These are phyloP conservation scores for Pediacus dermestoides DNA, from an alignment of 2,888 invertebrate genomes.

Conservation along the genomic window DNA sequence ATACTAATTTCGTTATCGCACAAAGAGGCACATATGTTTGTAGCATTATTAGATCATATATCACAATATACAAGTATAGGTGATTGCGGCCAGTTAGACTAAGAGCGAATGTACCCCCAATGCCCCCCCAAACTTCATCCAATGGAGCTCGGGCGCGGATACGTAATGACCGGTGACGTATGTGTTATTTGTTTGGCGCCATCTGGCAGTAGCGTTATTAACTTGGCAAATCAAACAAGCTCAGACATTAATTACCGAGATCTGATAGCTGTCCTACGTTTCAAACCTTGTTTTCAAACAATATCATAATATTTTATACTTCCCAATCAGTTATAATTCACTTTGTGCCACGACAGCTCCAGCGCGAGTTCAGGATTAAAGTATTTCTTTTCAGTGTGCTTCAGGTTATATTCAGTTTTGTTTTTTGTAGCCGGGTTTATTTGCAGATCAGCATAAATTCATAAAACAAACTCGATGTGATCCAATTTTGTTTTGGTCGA, in stretches of 20 bases:
- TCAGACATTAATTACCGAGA: slow-evolving; percentile 50
- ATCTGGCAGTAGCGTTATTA: slow-evolving; percentile 53
- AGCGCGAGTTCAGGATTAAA: too few species aligned
- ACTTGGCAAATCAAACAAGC: slow-evolving; percentile 54
- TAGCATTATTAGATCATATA: slow-evolving; percentile 52
- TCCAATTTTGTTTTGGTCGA: too few species aligned
- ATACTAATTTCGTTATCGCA: slow-evolving; percentile 50
- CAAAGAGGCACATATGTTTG: slow-evolving; percentile 49
- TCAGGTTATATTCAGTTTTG: too few species aligned
- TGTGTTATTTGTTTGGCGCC: slow-evolving; percentile 53
- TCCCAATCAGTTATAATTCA: slow-evolving; percentile 8
- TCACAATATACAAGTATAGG: slow-evolving; percentile 49
- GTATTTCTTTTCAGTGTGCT: too few species aligned
- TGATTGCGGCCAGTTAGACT: slow-evolving; percentile 47
- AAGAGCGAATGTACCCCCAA: slow-evolving; percentile 27
- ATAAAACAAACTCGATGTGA: too few species aligned
- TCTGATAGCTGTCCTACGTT: slow-evolving; percentile 42
- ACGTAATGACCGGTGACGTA: slow-evolving; percentile 51
- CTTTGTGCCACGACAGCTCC: too few species aligned
- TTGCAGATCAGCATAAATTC: too few species aligned
- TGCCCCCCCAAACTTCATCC: neutral
- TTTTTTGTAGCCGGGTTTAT: too few species aligned
- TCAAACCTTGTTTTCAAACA: slow-evolving; percentile 34
- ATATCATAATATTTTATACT: slow-evolving; percentile 28
- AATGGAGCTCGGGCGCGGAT: slow-evolving; percentile 25